Percentiles rank a stretch among this genome's conserved stretches.
phyloP scores from a whole-genome alignment of 2,797 vertebrate species.

The Paratrypauchen microcephalus region DNA sequence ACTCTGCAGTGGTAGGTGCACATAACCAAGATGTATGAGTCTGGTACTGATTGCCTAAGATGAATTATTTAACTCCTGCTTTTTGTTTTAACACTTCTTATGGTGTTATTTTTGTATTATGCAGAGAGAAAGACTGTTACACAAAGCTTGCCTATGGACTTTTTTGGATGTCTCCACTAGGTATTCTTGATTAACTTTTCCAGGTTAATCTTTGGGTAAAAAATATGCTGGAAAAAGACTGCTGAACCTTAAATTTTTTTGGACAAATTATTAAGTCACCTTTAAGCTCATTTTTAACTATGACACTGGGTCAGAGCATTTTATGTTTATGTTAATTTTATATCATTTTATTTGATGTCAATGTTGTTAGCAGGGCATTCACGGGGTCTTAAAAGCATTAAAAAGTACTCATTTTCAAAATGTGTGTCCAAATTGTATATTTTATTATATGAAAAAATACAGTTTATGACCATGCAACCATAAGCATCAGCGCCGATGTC shows the following conservation, averaged over 20 bases:
- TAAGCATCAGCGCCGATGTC: too few relatives aligned
- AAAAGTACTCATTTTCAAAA: too few relatives aligned
- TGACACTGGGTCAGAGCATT: constrained; percentile 4
- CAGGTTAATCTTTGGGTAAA: constrained; percentile 37
- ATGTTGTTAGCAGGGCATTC: constrained; percentile 4
- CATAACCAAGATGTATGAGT: neutral
- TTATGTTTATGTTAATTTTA: constrained; percentile 10
- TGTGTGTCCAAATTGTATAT: too few relatives aligned
- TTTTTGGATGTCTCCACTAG: constrained; percentile 6
- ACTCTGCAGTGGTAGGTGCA: neutral
- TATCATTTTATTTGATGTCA: constrained; percentile 21
- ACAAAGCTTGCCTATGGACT: neutral
- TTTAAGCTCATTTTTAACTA: constrained; percentile 23
- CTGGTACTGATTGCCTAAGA: neutral
- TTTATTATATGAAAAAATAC: too few relatives aligned
- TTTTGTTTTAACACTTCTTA: constrained; percentile 12
- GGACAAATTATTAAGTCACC: constrained; percentile 40
- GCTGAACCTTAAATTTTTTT: constrained; percentile 25
- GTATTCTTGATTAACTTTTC: constrained; percentile 11
- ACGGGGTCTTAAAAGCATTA: too few relatives aligned
- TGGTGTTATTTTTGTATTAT: constrained; percentile 3
- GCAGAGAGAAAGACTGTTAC: constrained; percentile 5
- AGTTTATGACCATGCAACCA: too few relatives aligned
- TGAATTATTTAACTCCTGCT: constrained; percentile 17
- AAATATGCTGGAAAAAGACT: constrained; percentile 51